Evolutionary conservation across 2,797 vertebrate species (phyloP), one percentile per base, ranked within the genome.

Genomic region (Borostomias antarcticus): DNA sequence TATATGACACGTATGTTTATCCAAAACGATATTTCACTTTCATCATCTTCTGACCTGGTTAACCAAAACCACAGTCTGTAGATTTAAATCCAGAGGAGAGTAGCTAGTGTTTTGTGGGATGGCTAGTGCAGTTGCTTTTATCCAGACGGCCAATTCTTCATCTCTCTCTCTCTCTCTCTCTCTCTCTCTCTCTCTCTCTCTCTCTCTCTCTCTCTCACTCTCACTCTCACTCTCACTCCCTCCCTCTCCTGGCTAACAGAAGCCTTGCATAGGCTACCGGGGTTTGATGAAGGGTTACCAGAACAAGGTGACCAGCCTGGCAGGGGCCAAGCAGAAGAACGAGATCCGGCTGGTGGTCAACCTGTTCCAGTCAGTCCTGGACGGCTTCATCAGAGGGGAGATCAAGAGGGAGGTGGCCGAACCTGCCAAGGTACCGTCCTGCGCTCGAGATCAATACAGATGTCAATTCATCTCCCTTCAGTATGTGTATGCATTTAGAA

Each of bases 341-440:
- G 97, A 98, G 63, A 87, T 96, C 50, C 91, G 94, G 7, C 88
- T 97, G 82, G 97, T 98, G 75, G 91, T 98, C 63, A 98, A 98
- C 81, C 90, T 98, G 48, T 99, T 99, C 89, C 95, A 97, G 68
- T 96, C 96, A 0, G 88, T 99, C 74, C 88, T 99, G 66, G 97
- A 98, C 21, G 96, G 96, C 61, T 99, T 98, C 63, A 94, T 96
- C 10, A 91, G 97, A 6, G 89, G 85, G 0, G 90, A 96, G 71
- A 77, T 88, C 10, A 97, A 95, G 87, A 92, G 86, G 72, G 80
- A 76, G 0, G 95, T 95, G 13, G 80, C 76, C 0, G 94, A 94
- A 53, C 74, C 73, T 0, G 8, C 4, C 52, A 54, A 62, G 59
- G 59, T 62, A 30, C 4, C 19, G 45, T 21, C 19, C 6, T 3